Conservation (phyloP, 2,113 vertebrate species). For the Pluvianellus socialis region DNA sequence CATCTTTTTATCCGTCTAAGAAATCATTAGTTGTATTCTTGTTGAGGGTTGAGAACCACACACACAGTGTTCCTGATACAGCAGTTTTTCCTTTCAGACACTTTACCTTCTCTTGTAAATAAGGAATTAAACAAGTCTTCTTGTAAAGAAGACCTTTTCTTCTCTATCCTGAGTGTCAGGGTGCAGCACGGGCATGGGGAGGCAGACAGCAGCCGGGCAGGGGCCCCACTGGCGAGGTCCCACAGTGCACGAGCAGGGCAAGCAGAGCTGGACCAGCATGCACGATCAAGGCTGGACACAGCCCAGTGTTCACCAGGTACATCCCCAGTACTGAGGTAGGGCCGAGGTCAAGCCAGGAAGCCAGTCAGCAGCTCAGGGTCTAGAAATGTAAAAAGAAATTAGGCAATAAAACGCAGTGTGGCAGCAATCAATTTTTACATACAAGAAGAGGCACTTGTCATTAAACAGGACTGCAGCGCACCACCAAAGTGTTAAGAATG, state of each 20-base stretch:
- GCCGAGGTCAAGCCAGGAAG: background rate
- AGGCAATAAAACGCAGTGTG: background rate
- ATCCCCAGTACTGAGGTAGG: background rate
- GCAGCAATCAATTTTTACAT: background rate
- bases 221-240: background rate
- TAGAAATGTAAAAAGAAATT: background rate
- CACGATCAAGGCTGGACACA: background rate
- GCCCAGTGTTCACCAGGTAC: accelerated
- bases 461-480: background rate
- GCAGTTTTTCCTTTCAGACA: background rate
- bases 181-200: background rate
- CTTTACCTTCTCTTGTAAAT: background rate
- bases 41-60: background rate
- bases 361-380: background rate
- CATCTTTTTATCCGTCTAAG: background rate
- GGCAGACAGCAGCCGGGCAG: accelerated
- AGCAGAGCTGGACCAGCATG: background rate
- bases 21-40: background rate
- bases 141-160: background rate
- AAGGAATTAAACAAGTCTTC: background rate
- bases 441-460: background rate
- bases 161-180: background rate
- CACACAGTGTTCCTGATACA: background rate
- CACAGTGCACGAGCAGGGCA: accelerated
- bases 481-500: background rate